phyloP scores from a whole-genome alignment of 2,113 vertebrate genomes.

The Microcebus jonahi region DNA sequence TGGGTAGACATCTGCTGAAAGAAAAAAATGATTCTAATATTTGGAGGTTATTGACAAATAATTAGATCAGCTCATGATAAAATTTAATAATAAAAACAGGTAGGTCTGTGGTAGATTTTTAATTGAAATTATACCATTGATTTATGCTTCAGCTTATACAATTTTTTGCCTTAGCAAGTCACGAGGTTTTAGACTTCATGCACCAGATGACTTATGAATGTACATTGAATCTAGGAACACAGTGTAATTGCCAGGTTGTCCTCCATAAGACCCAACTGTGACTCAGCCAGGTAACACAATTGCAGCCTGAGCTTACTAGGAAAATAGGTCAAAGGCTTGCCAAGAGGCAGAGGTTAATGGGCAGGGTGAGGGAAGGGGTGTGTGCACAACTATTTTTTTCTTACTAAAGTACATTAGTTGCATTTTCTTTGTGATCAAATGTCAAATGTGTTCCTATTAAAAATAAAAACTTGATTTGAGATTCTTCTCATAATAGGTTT shows the following conservation, averaged over 20 bases:
- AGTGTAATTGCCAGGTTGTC: constrained; percentile 75
- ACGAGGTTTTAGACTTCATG: constrained; percentile 70
- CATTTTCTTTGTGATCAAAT: constrained; percentile 32
- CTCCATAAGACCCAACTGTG: constrained; percentile 69
- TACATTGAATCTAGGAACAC: constrained; percentile 74
- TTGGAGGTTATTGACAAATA: not conserved
- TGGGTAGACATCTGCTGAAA: not conserved
- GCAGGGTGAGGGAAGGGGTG: not conserved
- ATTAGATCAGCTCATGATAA: not conserved
- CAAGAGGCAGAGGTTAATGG: constrained; percentile 81
- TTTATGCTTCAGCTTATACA: not conserved
- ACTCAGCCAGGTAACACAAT: constrained; percentile 78
- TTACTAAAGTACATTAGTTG: not conserved
- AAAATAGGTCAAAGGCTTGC: constrained; percentile 82
- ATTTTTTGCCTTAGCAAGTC: constrained; percentile 67
- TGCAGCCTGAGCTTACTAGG: constrained; percentile 73
- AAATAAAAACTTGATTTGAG: constrained; percentile 4
- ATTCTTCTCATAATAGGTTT: not conserved
- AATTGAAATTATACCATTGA: not conserved
- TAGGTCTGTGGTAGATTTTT: not conserved
- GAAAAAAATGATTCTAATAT: not conserved
- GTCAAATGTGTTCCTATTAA: constrained; percentile 12
- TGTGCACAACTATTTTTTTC: not conserved
- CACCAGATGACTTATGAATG: constrained; percentile 78
- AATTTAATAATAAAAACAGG: constrained; percentile 24